Base-by-base conservation (phyloP, 2,888 invertebrate species). In the Drosophila buzzatii region DNA sequence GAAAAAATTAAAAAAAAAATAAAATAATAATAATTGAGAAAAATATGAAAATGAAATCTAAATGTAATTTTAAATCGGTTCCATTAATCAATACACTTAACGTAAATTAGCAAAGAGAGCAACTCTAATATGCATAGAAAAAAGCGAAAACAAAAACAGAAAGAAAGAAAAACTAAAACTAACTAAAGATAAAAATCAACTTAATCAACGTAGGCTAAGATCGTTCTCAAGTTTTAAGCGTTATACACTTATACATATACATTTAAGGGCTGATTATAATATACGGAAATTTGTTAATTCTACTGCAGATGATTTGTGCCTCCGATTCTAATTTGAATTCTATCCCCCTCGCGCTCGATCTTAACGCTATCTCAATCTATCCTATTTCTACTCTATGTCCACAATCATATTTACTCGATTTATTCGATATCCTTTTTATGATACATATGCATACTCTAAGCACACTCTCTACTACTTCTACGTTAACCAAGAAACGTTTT, bases 201-300 rank as follows among this genome's bases (percentile, higher is more conserved):
- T 68, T 71, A 73, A 70, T 70, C 69, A 71, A 76, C 70, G 58
- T 82, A 58, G 64, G 74, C 68, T 81, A 70, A 73, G 67, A 69
- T 81, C 79, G 81, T 79, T 79, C 70, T 62, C 45, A 64, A 56
- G 64, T 81, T 61, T 72, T 68, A 66, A 81, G 67, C 76, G 51
- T 55, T 69, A 58, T 61, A 68, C 49, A 62, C 47, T 70, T 74
- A 76, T 69, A 81, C 81, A 85, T 91, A 84, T 91, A 89, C 81
- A 82, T 92, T 91, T 92, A 91, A 92, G 92, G 92, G 89, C 92
- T 92, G 92, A 91, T 91, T 92, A 92, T 92, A 92, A 92, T 92
- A 81, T 82, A 92, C 92, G 92, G 92, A 92, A 92, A 92, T 87
- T 87, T 89, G 84, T 82, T 82, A 41, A 58, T 68, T 81, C 44